phyloP scores from a whole-genome alignment of 1,140 invertebrate genomes.

The Asobara japonica region DNA sequence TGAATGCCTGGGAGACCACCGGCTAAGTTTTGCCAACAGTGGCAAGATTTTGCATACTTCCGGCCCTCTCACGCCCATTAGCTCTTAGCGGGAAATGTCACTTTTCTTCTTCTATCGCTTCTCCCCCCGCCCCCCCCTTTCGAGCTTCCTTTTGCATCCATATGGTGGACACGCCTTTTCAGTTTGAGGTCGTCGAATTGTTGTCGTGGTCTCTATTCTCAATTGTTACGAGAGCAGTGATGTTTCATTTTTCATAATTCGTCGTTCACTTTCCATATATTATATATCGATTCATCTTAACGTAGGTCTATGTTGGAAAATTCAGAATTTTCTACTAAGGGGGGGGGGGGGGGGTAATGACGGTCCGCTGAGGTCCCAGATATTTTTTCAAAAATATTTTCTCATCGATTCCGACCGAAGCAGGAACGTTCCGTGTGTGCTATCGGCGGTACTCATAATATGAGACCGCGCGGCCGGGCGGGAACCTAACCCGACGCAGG shows the following conservation, averaged over 20 bases:
- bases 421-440: too few relatives aligned
- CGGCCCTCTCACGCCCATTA: conserved; percentile 46
- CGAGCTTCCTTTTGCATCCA: background rate
- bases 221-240: background rate
- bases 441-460: too few relatives aligned
- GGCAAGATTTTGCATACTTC: conserved; percentile 55
- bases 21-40: conserved; percentile 52
- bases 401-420: too few relatives aligned
- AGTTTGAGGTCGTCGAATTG: conserved; percentile 4
- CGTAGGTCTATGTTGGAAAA: background rate
- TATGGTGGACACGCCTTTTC: conserved; percentile 13
- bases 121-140: background rate
- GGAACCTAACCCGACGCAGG: too few relatives aligned
- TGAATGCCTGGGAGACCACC: conserved; percentile 48
- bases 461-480: too few relatives aligned
- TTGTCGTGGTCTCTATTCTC: conserved; percentile 3
- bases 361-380: too few relatives aligned
- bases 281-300: background rate
- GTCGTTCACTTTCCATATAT: background rate
- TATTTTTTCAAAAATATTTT: too few relatives aligned
- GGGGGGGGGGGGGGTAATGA: too few relatives aligned
- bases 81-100: conserved; percentile 10
- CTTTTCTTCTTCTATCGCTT: conserved; percentile 17
- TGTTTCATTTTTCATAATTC: background rate
- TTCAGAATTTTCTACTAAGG: too few relatives aligned